Evolutionary conservation across 2,888 invertebrate genomes (phyloP).

Genomic region (Nemapogon koenigi): DNA sequence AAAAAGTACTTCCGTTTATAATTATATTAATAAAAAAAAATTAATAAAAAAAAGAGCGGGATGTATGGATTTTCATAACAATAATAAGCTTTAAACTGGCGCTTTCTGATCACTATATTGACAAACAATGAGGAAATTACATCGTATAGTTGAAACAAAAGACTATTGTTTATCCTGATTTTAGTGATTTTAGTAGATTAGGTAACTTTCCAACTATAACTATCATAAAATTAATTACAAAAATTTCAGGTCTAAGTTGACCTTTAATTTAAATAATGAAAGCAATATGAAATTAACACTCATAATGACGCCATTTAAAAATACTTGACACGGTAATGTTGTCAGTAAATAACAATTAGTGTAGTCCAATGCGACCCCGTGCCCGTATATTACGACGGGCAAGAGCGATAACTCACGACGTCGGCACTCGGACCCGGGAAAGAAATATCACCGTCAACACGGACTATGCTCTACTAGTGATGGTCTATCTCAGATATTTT

Average conservation of each 20-base stretch:
- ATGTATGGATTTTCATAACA: neutral
- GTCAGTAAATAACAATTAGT: slow-evolving; percentile 43
- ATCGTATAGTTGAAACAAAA: no score
- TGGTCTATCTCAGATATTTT: no score
- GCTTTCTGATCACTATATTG: no score
- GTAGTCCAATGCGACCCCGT: slow-evolving; percentile 14
- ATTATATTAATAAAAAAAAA: neutral
- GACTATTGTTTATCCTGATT: no score
- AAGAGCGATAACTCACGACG: slow-evolving; percentile 15
- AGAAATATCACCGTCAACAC: slow-evolving; percentile 51
- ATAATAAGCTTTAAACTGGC: no score
- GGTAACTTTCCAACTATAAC: no score
- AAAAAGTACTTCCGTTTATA: neutral
- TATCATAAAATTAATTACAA: no score
- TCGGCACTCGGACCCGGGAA: slow-evolving; percentile 30
- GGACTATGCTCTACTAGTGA: slow-evolving; percentile 30
- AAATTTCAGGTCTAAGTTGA: no score
- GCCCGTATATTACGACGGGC: slow-evolving; percentile 22
- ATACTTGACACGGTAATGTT: slow-evolving; percentile 11
- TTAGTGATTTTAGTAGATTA: no score
- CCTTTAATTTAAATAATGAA: no score
- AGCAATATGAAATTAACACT: no score
- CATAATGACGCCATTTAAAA: slow-evolving; percentile 1
- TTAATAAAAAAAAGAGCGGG: neutral
- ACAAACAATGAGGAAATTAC: no score